Base-by-base conservation (phyloP, 2,888 invertebrate species). In the Plemyria rubiginata region DNA sequence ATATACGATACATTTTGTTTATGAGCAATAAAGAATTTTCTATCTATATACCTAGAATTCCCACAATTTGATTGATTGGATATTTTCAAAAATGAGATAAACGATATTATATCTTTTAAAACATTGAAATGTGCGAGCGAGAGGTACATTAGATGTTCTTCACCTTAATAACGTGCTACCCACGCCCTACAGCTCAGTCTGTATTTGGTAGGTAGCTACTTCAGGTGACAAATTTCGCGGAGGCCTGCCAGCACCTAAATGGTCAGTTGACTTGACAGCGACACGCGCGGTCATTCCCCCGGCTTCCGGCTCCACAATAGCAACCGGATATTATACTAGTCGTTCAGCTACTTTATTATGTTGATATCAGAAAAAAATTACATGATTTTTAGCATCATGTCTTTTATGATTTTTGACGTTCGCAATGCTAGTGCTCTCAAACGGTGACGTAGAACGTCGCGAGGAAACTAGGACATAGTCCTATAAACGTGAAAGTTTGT, bases 231-330 rank as follows among this genome's bases (percentile, higher is more conserved):
- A 68, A 74, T 81, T 82, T 81, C 70, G 79, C 81, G 69, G 67
- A 66, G 67, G 67, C 71, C 74, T 78, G 77, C 68, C 70, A 74
- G 71, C 72, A 67, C 66, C 57, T 69, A 72, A 74, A 61, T 75
- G 75, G 71, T 67, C 66, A 73, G 72, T 73, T 68, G 73, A 66
- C 70, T 73, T 68, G 73, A 66, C 70, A 71, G 72, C 74, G 75
- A 72, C n/a, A n/a, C 71, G 69, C 72, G 74, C 78, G 83, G 84
- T 84, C 84, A 80, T 83, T 83, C 76, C 79, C 82, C 84, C 72
- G 64, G 52, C 77, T 85, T 86, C 85, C 84, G 84, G 82, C 72
- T 73, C 80, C 75, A 72, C 68, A 68, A 66, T 74, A 65, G 69
- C 67, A 70, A 62, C 74, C 84, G 86, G 86, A 85, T 77, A 84